A percentile compares a stretch with the other conserved stretches of the same genome.
Conservation (phyloP, 1,140 invertebrate genomes). For the Drosophila pectinifera region DNA sequence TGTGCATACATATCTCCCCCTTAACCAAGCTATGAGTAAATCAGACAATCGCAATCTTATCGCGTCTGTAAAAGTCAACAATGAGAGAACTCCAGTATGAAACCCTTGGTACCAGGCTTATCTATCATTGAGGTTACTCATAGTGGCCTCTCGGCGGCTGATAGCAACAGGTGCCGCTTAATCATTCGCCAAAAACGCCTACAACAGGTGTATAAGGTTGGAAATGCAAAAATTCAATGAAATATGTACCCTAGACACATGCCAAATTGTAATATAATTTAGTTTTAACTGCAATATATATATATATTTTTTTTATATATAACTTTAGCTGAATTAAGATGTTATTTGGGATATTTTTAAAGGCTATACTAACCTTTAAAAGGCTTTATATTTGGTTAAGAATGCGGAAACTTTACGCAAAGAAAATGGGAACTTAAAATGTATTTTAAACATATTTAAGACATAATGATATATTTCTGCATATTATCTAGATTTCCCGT, state of each 20-base stretch:
- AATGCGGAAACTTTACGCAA: no score
- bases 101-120: slow-evolving; percentile 44
- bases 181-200: slow-evolving; percentile 58
- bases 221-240: background rate
- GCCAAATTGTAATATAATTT: background rate
- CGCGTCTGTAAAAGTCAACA: slow-evolving; percentile 58
- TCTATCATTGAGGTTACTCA: slow-evolving; percentile 67
- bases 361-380: no score
- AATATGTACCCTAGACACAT: background rate
- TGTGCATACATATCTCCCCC: slow-evolving; percentile 21
- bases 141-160: slow-evolving; percentile 37
- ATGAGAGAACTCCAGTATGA: slow-evolving; percentile 36
- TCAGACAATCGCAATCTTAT: slow-evolving; percentile 64
- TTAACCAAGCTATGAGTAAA: slow-evolving; percentile 29
- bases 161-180: slow-evolving; percentile 77
- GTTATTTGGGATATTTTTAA: no score
- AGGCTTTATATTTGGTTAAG: no score
- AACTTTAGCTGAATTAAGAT: no score
- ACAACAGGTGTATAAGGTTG: slow-evolving; percentile 23
- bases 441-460: no score
- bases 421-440: no score
- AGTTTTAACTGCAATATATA: background rate
- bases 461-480: no score
- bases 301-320: background rate
- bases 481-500: no score